Conservation (phyloP, 2,797 vertebrate species). For the Danio choprae region DNA sequence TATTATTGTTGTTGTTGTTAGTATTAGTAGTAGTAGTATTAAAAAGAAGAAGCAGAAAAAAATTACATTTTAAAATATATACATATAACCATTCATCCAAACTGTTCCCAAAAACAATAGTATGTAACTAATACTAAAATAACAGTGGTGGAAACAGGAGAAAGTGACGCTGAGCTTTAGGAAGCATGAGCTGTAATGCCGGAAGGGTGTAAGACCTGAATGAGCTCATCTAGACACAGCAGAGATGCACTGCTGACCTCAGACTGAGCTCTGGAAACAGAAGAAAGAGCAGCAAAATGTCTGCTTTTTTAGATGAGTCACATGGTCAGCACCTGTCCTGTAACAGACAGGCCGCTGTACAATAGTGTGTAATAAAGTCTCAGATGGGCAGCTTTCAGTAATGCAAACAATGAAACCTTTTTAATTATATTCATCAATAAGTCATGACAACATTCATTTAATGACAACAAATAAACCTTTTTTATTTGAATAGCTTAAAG, state of each 20-base stretch:
- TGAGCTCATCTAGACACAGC: conserved; percentile 49
- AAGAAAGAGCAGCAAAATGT: background rate
- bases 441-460: too few species aligned
- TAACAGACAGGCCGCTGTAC: conserved; percentile 12
- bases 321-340: conserved; percentile 33
- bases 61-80: too few species aligned
- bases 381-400: conserved; percentile 23
- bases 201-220: conserved; percentile 54
- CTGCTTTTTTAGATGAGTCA: conserved; percentile 7
- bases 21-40: too few species aligned
- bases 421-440: background rate
- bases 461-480: too few species aligned
- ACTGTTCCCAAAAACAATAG: too few species aligned
- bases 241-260: conserved; percentile 38
- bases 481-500: too few species aligned
- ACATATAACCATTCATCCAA: too few species aligned
- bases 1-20: too few species aligned
- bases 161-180: conserved; percentile 53
- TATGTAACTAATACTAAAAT: too few species aligned
- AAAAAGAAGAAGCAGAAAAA: too few species aligned
- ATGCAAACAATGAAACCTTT: background rate
- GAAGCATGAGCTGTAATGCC: conserved; percentile 57
- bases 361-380: conserved; percentile 12
- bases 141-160: conserved; percentile 3
- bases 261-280: conserved; percentile 43